Percentiles rank a stretch among this genome's conserved stretches.
These are phyloP conservation scores for Chanos chanos DNA, from an alignment of 2,797 vertebrate genomes.

Conservation along the genomic window DNA sequence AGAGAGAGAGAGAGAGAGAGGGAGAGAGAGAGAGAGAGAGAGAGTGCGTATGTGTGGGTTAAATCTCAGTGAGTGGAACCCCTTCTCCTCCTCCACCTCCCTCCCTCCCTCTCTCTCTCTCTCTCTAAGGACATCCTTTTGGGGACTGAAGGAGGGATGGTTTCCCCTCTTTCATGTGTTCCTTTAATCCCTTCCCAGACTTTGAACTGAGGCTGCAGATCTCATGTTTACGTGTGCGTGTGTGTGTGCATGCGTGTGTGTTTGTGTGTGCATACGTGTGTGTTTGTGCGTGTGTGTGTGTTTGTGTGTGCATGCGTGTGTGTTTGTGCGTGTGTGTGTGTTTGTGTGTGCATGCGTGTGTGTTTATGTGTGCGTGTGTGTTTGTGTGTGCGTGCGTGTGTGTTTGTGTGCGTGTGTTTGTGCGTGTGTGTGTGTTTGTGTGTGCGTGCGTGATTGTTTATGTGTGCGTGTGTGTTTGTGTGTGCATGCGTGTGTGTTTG, in stretches of 20 bases:
- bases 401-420: background rate
- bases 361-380: background rate
- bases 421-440: too few species aligned
- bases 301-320: too few species aligned
- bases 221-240: background rate
- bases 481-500: background rate
- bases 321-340: too few species aligned
- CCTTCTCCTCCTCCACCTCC: constrained; percentile 24
- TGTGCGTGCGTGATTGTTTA: too few species aligned
- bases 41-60: constrained; percentile 18
- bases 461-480: too few species aligned
- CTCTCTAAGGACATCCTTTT: constrained; percentile 21
- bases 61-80: constrained; percentile 1
- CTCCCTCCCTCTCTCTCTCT: constrained; percentile 18
- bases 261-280: background rate
- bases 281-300: background rate
- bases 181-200: background rate
- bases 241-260: background rate
- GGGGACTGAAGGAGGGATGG: constrained; percentile 19
- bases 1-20: background rate
- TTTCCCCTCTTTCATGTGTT: constrained; percentile 22
- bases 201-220: constrained; percentile 19
- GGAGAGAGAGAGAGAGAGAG: constrained; percentile 19
- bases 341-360: too few species aligned
- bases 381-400: background rate